Percentiles rank a stretch among this genome's conserved stretches.
These are phyloP conservation scores for Littorina saxatilis DNA, from an alignment of 1,140 invertebrate genomes.

Conservation along the genomic window DNA sequence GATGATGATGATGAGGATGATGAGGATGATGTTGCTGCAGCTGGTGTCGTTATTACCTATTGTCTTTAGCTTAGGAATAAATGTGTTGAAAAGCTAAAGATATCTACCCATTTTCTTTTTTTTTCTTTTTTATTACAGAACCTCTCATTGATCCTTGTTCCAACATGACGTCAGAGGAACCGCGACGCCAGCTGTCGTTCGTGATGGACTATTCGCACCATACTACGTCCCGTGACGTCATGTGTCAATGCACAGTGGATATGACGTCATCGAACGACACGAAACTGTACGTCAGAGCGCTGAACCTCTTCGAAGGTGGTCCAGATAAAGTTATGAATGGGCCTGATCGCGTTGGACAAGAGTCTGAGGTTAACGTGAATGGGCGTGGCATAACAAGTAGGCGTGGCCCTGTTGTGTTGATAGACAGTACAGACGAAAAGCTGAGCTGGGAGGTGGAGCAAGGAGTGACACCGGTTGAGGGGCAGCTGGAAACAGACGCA, in stretches of 20 bases:
- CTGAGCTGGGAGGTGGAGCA: background rate
- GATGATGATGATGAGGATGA: no score
- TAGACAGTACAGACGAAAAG: background rate
- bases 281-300: background rate
- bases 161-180: background rate
- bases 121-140: background rate
- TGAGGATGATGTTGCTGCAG: no score
- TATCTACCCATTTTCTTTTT: no score
- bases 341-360: background rate
- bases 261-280: background rate
- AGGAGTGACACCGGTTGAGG: background rate
- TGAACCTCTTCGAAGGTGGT: constrained; percentile 4
- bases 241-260: background rate
- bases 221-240: background rate
- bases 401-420: background rate
- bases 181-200: background rate
- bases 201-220: constrained; percentile 20
- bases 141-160: constrained; percentile 18
- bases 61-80: no score
- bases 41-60: no score
- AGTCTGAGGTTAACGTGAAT: background rate
- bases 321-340: background rate
- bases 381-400: no score
- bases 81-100: no score
- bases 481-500: background rate